Evolutionary conservation across 2,113 vertebrate genomes (phyloP), one percentile per base, ranked within the genome.

Genomic region (Dunckerocampus dactyliophorus): DNA sequence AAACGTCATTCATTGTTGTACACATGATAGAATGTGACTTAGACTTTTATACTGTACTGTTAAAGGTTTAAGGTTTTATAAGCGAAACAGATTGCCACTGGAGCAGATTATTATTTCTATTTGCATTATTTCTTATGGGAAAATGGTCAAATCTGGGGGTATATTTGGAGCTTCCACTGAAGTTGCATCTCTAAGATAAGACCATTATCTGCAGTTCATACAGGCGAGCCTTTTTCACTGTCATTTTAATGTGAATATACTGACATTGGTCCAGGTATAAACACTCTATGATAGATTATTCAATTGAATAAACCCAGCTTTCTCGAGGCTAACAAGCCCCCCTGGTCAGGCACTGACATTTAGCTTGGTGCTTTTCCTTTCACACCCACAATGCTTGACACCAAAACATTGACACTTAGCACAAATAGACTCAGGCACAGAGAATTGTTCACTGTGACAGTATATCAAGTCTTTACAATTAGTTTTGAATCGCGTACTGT

Each of bases 321-420:
- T 53, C 56, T 72, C 65, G 64, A 57, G 1, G 45, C 59, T 73
- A 75, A 83, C 64, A 71, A 61, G 62, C 55, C 65, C 65, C 62
- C 46, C 31, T 80, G 74, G 71, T 79, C 73, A 71, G 70, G 60
- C 65, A 76, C 43, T 79, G 76, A 72, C 80, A 82, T 74, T 74
- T 74, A 72, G 49, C 47, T 48, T 73, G 69, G 49, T 63, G 69
- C 48, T 59, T 63, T 74, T 74, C 52, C 6, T 9, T 55, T 34
- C 45, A 67, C 34, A 51, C 53, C 61, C 17, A 12, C 42, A 8
- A 28, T 28, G 9, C 31, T 47, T 65, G 8, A 52, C 49, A 39
- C 49, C 49, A 39, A 8, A 45, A 43, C 52, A 39, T 43, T 59
- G 39, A 17, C 59, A 73, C 60, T 60, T 31, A 6, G 17, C 22